Evolutionary conservation across 1,140 invertebrate genomes (phyloP).

Genomic region (Orussus abietinus): DNA sequence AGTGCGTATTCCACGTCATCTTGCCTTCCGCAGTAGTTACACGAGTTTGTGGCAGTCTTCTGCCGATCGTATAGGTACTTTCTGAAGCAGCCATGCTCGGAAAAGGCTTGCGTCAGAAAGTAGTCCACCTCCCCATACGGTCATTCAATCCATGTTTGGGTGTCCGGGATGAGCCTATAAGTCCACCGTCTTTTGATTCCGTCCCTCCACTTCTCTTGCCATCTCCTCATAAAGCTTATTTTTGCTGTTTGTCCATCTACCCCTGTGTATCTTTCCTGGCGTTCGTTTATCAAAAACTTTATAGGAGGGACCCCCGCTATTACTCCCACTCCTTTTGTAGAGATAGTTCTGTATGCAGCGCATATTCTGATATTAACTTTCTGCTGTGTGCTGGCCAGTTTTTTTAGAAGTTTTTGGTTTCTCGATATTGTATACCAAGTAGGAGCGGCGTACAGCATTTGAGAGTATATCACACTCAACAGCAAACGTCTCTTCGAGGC

Average conservation of each 20-base stretch:
- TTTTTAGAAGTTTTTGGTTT: neutral
- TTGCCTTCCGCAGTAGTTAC: too few species aligned
- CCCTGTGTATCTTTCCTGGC: neutral
- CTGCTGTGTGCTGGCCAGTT: neutral
- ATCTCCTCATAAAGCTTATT: too few species aligned
- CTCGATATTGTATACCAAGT: neutral
- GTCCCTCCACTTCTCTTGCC: too few species aligned
- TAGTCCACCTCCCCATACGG: constrained; percentile 19
- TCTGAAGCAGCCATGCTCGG: constrained; percentile 33
- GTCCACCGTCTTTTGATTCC: constrained; percentile 6
- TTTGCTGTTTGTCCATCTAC: neutral
- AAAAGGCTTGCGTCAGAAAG: constrained; percentile 26
- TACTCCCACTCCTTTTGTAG: constrained; percentile 1
- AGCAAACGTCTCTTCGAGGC: constrained; percentile 6
- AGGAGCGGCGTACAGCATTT: constrained; percentile 6
- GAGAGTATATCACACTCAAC: constrained; percentile 1
- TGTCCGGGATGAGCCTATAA: constrained; percentile 4
- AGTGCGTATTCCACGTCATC: too few species aligned
- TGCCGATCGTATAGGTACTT: too few species aligned
- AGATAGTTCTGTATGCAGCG: constrained; percentile 5
- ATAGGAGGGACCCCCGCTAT: constrained; percentile 2
- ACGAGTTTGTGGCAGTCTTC: too few species aligned
- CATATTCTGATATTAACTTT: neutral
- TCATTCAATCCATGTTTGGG: constrained; percentile 13
- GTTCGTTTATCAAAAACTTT: neutral